phyloP scores from a whole-genome alignment of 2,797 vertebrate genomes.

The Hyperoplus immaculatus region DNA sequence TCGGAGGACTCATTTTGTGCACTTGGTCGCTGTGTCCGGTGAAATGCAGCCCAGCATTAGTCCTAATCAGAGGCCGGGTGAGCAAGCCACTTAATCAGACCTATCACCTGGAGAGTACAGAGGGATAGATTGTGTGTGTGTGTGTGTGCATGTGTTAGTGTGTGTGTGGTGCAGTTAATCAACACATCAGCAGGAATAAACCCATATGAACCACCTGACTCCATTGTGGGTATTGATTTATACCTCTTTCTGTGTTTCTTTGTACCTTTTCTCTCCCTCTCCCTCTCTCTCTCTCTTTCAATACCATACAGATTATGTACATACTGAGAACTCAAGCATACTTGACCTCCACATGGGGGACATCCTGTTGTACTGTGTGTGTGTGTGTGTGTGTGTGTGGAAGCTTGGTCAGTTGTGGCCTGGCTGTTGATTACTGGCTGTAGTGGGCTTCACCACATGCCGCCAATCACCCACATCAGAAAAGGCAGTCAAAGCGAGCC shows the following conservation, averaged over 20 bases:
- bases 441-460: conserved; percentile 69
- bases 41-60: conserved; percentile 76
- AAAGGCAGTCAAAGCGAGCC: conserved; percentile 53
- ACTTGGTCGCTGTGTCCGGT: conserved; percentile 48
- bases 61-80: conserved; percentile 76
- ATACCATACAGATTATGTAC: conserved; percentile 53
- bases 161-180: conserved; percentile 68
- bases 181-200: conserved; percentile 81
- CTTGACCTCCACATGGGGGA: conserved; percentile 65
- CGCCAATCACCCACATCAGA: conserved; percentile 70
- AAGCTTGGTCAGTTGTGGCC: conserved; percentile 51
- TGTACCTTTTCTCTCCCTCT: conserved; percentile 14
- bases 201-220: conserved; percentile 69
- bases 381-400: conserved; percentile 26
- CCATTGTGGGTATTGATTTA: conserved; percentile 74
- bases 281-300: conserved; percentile 24
- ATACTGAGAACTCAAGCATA: conserved; percentile 46
- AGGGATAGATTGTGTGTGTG: conserved; percentile 38
- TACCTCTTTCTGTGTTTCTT: conserved; percentile 49
- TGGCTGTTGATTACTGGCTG: conserved; percentile 61
- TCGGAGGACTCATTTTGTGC: conserved; percentile 48
- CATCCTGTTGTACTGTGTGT: conserved; percentile 34
- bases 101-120: conserved; percentile 65
- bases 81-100: conserved; percentile 81
- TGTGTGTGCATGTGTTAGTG: neutral